phyloP scores from a whole-genome alignment of 2,888 invertebrate genomes.

The Agonopterix arenella region DNA sequence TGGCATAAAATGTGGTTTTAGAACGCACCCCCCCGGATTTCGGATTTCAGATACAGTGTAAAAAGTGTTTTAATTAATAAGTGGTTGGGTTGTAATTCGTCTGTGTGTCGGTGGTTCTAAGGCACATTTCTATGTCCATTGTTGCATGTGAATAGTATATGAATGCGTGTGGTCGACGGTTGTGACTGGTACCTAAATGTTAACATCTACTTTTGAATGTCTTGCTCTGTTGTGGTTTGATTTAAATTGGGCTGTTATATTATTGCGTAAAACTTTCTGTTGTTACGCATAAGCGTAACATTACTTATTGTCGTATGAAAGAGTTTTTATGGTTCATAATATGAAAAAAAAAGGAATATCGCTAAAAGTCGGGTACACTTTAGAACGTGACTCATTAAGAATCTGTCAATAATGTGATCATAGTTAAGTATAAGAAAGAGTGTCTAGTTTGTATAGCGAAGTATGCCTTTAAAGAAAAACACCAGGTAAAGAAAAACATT shows the following conservation, averaged over 20 bases:
- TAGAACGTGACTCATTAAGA: no score
- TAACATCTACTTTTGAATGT: constrained; percentile 2
- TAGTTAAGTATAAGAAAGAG: no score
- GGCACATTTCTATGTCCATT: constrained; percentile 59
- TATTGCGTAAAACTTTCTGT: background rate
- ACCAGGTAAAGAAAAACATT: no score
- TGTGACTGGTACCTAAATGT: constrained; percentile 14
- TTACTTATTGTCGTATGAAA: no score
- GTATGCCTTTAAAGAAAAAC: no score
- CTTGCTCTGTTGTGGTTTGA: background rate
- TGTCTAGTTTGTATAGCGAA: no score
- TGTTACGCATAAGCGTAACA: background rate
- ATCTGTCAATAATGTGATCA: no score
- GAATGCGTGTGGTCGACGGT: constrained; percentile 4
- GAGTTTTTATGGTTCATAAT: no score
- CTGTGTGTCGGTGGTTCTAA: constrained; percentile 46
- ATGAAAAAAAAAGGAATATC: no score
- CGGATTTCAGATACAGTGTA: constrained; percentile 27
- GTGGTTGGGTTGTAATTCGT: constrained; percentile 3
- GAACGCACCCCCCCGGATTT: constrained; percentile 42
- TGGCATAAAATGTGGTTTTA: constrained; percentile 63
- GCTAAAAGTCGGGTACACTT: no score
- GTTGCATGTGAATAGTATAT: constrained; percentile 36
- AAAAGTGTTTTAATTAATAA: constrained; percentile 17
- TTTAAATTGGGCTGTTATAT: background rate